phyloP scores from a whole-genome alignment of 2,888 invertebrate genomes.

The Hermaeophaga mercurialis region DNA sequence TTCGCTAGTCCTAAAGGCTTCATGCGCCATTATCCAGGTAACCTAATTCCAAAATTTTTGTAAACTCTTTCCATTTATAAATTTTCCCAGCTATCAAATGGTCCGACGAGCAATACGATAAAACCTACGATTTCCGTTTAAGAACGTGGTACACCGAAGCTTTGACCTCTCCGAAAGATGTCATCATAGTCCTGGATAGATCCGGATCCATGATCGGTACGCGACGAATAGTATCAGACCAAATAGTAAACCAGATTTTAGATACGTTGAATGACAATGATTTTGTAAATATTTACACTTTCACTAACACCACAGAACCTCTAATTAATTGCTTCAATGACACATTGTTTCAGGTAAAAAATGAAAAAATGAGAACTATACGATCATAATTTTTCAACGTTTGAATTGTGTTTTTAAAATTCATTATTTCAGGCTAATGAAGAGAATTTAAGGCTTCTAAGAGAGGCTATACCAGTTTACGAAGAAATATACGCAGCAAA shows the following conservation, averaged over 20 bases:
- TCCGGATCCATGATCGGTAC: slow-evolving; percentile 70
- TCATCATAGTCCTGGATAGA: slow-evolving; percentile 70
- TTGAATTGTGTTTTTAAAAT: not conserved
- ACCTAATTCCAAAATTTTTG: slow-evolving; percentile 18
- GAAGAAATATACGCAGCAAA: slow-evolving; percentile 47
- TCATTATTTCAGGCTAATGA: slow-evolving; percentile 58
- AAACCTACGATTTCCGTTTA: slow-evolving; percentile 93
- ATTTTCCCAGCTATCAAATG: slow-evolving; percentile 69
- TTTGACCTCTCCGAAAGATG: slow-evolving; percentile 95
- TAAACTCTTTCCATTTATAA: not conserved
- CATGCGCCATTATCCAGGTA: slow-evolving; percentile 94
- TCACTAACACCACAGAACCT: slow-evolving; percentile 78
- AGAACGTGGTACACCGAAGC: slow-evolving; percentile 98
- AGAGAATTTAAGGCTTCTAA: slow-evolving; percentile 53
- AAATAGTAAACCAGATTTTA: slow-evolving; percentile 84
- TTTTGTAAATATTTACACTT: slow-evolving; percentile 94
- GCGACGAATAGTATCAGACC: slow-evolving; percentile 83
- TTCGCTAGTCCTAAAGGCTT: slow-evolving; percentile 97
- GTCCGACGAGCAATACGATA: slow-evolving; percentile 57
- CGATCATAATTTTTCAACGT: no score
- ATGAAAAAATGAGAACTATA: no score
- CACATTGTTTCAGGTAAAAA: slow-evolving; percentile 69
- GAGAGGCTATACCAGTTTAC: slow-evolving; percentile 52
- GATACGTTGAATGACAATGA: slow-evolving; percentile 97
- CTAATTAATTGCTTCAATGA: slow-evolving; percentile 89